Conservation (phyloP, 2,113 vertebrate genomes). For the Gymnobelideus leadbeateri region DNA sequence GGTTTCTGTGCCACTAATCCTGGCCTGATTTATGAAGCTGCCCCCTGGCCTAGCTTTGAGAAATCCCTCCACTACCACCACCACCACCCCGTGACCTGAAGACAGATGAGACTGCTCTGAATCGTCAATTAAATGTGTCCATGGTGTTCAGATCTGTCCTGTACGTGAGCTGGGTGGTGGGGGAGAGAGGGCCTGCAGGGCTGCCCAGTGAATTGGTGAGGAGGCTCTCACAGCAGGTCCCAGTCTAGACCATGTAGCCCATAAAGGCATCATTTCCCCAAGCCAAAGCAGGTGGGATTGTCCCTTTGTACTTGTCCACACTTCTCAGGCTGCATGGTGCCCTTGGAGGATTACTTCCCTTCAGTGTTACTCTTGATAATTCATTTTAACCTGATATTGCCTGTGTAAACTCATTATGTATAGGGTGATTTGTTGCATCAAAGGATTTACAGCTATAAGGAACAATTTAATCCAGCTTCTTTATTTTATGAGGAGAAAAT, state of each 20-base stretch:
- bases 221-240: background rate
- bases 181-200: background rate
- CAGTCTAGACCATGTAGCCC: background rate
- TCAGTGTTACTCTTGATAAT: background rate
- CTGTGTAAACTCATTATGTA: background rate
- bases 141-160: background rate
- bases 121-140: background rate
- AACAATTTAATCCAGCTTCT: background rate
- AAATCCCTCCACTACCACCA: background rate
- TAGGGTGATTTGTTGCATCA: background rate
- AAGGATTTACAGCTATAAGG: background rate
- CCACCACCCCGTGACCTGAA: background rate
- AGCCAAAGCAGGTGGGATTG: background rate
- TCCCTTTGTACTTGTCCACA: background rate
- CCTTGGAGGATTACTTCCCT: background rate
- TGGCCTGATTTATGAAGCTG: background rate
- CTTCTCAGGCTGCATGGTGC: background rate
- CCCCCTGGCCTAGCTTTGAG: background rate
- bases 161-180: background rate
- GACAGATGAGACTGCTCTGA: background rate
- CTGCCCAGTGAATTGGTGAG: background rate
- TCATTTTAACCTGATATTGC: background rate
- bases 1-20: background rate
- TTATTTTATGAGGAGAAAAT: background rate
- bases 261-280: background rate